phyloP scores from a whole-genome alignment of 2,888 invertebrate genomes.

The Limnephilus auricula region DNA sequence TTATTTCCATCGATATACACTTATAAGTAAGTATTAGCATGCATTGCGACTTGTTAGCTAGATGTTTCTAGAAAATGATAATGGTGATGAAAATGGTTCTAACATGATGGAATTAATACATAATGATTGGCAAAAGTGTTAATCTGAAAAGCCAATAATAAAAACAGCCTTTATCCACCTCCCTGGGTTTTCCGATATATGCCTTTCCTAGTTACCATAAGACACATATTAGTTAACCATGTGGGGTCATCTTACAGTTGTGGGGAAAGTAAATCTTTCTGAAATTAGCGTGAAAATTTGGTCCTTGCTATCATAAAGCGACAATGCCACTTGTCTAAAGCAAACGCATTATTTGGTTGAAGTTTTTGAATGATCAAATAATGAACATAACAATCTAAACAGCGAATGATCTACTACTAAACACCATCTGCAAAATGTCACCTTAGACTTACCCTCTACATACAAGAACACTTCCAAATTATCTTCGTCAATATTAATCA shows the following conservation, averaged over 20 bases:
- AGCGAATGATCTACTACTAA: constrained; percentile 52
- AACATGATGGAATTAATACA: not conserved
- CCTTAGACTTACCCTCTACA: constrained; percentile 51
- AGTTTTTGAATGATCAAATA: constrained; percentile 29
- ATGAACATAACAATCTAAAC: constrained; percentile 35
- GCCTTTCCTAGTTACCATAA: not conserved
- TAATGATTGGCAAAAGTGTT: constrained; percentile 12
- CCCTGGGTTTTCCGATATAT: constrained; percentile 7
- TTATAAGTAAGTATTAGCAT: constrained; percentile 5
- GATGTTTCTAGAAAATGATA: constrained; percentile 20
- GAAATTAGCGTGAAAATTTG: not conserved
- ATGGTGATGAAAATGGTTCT: constrained; percentile 21
- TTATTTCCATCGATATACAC: too few species aligned
- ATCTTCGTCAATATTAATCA: constrained; percentile 44
- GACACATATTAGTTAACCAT: constrained; percentile 15
- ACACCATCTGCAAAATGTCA: constrained; percentile 42
- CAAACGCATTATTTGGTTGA: constrained; percentile 17
- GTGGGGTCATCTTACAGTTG: not conserved
- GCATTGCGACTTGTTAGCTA: constrained; percentile 28
- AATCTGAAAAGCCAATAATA: constrained; percentile 15
- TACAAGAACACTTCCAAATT: constrained; percentile 45
- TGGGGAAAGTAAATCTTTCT: not conserved
- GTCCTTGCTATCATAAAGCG: not conserved
- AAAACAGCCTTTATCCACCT: constrained; percentile 11
- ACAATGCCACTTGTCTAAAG: constrained; percentile 22